phyloP scores from a whole-genome alignment of 2,113 vertebrate species.

The Tonatia bakeri region DNA sequence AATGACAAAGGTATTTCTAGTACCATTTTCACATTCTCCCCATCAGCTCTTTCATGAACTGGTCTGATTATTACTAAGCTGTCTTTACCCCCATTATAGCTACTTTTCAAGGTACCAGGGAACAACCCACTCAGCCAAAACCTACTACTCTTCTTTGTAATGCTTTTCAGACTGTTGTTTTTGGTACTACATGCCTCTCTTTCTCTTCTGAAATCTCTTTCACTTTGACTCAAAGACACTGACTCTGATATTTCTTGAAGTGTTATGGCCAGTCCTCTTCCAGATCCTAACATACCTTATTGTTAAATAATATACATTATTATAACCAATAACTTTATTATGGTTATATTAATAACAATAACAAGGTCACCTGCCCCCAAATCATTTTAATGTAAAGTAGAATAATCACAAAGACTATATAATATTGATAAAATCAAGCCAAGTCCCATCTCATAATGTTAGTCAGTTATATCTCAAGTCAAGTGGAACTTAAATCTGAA shows the following conservation, averaged over 20 bases:
- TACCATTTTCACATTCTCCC: not conserved
- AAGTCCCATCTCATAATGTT: not conserved
- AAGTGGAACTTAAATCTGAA: not conserved
- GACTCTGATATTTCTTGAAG: not conserved
- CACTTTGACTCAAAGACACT: not conserved
- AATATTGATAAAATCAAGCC: not conserved
- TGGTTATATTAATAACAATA: not conserved
- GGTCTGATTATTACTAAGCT: not conserved
- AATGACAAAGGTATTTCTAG: not conserved
- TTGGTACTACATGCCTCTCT: not conserved
- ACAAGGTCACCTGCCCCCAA: not conserved
- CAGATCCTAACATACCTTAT: not conserved
- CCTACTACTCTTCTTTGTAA: not conserved
- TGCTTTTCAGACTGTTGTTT: not conserved
- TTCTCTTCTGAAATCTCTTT: not conserved
- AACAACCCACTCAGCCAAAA: not conserved
- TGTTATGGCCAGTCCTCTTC: not conserved
- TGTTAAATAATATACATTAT: not conserved
- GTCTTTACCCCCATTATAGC: not conserved
- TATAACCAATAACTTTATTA: not conserved
- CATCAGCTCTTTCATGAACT: not conserved
- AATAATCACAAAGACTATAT: not conserved
- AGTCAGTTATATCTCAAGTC: not conserved
- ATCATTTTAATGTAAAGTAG: not conserved
- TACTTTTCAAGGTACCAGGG: not conserved